Evolutionary conservation across 2,888 invertebrate genomes (phyloP), one percentile per base, ranked within the genome.

Genomic region (Dastarcus helophoroides): DNA sequence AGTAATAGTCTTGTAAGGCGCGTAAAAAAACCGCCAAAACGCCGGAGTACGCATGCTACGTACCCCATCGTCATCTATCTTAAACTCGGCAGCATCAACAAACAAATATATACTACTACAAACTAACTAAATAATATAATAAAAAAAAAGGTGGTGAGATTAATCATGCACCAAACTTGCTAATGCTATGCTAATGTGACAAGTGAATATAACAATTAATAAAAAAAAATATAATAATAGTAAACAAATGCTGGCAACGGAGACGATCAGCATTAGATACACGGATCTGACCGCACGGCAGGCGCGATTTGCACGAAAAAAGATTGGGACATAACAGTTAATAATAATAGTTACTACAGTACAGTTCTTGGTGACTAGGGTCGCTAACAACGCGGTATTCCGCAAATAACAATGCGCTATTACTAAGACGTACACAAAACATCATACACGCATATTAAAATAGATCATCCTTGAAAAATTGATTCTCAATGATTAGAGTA

Each of bases 1-100:
- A 50, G 46, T 49, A 46, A 50, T 49, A 53, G 52, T 52, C 53
- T 53, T 51, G 43, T 41, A 42, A 41, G 44, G 44, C 43, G 43
- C 44, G 26, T 14, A 28, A 26, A 31, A 26, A 32, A 28, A 11
- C n/a, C 15, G 35, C 29, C 35, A 37, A 40, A 39, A 40, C 40
- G 34, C 27, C 24, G 15, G 12, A 12, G 33, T 37, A 43, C 38
- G 37, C 41, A 41, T 42, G 43, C 45, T 37, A 40, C 37, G 39
- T 40, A 35, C 33, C 34, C 37, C 40, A 40, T 37, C 41, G 45
- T 36, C 44, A 42, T 40, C 43, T 60, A 63, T 62, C 62, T 63
- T 62, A 62, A 58, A 60, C 60, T 61, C 56, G 63, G 63, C 63
- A 63, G 63, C 63, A 60, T 60, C 56, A 62, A 62, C 61, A 61